Percentiles rank a stretch among this genome's conserved stretches.
phyloP scores from a whole-genome alignment of 2,888 invertebrate species.

The Trilocha varians region DNA sequence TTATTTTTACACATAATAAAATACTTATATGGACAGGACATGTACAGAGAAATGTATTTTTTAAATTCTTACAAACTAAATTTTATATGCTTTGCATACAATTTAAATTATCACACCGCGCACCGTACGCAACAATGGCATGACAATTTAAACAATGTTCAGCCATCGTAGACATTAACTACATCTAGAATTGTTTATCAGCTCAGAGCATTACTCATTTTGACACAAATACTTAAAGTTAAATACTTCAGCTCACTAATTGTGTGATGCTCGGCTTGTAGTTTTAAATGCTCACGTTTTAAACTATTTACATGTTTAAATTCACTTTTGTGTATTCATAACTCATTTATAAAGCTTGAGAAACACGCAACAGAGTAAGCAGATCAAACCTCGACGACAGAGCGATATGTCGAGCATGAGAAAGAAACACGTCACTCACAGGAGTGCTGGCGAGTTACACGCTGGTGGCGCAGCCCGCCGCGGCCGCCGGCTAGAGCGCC shows the following conservation, averaged over 20 bases:
- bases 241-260: conserved; percentile 2
- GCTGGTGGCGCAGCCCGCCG: conserved; percentile 59
- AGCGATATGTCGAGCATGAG: conserved; percentile 25
- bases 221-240: neutral
- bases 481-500: conserved; percentile 75
- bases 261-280: conserved; percentile 29
- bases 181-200: neutral
- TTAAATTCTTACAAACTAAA: neutral
- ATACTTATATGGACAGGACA: neutral
- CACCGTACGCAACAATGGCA: neutral
- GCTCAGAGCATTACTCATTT: neutral
- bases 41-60: neutral
- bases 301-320: neutral
- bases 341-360: conserved; percentile 56
- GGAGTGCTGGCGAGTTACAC: conserved; percentile 41
- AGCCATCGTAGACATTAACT: neutral
- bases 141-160: neutral
- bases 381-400: conserved; percentile 35
- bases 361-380: conserved; percentile 45
- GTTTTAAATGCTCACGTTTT: conserved; percentile 32
- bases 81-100: neutral
- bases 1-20: conserved; percentile 1
- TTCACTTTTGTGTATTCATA: conserved; percentile 46
- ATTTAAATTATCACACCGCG: neutral
- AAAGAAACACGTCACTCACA: conserved; percentile 35